phyloP scores from a whole-genome alignment of 2,797 vertebrate genomes.

The Thunnus albacares region DNA sequence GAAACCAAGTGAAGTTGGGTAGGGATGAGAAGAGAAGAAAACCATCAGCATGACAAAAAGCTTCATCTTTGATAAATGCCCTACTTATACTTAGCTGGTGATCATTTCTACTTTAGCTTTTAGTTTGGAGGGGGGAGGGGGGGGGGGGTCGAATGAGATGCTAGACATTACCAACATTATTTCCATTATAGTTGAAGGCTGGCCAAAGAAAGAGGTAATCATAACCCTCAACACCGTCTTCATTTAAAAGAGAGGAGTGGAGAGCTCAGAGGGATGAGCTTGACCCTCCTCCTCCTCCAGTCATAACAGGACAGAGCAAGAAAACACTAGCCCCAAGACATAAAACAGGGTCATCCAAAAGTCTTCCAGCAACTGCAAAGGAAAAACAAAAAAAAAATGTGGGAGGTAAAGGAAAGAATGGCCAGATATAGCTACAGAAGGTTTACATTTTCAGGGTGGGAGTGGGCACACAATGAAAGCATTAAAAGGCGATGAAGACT shows the following conservation, averaged over 20 bases:
- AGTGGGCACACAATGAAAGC: slow-evolving; percentile 43
- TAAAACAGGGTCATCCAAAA: slow-evolving; percentile 28
- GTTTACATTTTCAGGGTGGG: slow-evolving; percentile 32
- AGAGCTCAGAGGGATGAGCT: slow-evolving; percentile 35
- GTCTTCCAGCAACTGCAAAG: slow-evolving; percentile 23
- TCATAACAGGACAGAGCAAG: slow-evolving; percentile 13
- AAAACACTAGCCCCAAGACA: slow-evolving; percentile 27
- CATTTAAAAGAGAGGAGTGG: slow-evolving; percentile 13
- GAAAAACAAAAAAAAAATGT: slow-evolving; percentile 27
- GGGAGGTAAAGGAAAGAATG: slow-evolving; percentile 39
- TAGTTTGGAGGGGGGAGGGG: neutral
- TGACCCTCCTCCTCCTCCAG: slow-evolving; percentile 36
- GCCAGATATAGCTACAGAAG: slow-evolving; percentile 23
- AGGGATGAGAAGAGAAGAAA: slow-evolving; percentile 12
- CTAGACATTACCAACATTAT: slow-evolving; percentile 54
- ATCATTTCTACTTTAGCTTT: slow-evolving; percentile 14
- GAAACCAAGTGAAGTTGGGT: neutral
- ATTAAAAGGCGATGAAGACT: slow-evolving; percentile 25
- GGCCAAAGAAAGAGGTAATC: slow-evolving; percentile 31
- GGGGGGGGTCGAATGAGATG: neutral
- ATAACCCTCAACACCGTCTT: slow-evolving; percentile 38
- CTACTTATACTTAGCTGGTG: neutral
- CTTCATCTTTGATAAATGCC: no score
- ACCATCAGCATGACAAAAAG: slow-evolving; percentile 17
- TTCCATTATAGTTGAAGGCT: slow-evolving; percentile 42